These are phyloP conservation scores for Agonopterix arenella DNA, from an alignment of 2,888 invertebrate species.

Conservation along the genomic window DNA sequence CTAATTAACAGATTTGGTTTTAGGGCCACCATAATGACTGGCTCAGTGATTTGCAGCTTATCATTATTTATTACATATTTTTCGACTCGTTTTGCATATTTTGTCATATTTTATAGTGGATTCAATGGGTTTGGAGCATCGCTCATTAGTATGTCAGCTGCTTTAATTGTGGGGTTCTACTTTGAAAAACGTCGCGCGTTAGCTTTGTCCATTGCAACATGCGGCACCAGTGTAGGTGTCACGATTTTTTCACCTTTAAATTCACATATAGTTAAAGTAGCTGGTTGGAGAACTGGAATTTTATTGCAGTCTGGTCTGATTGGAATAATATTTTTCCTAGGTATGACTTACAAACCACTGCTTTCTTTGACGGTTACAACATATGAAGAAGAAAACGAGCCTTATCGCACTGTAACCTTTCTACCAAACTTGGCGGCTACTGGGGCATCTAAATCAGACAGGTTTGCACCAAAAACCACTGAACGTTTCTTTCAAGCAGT, in stretches of 20 bases:
- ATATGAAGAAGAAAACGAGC: constrained; percentile 33
- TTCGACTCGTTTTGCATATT: constrained; percentile 28
- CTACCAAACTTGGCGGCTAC: constrained; percentile 50
- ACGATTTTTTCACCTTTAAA: constrained; percentile 53
- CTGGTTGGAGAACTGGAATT: constrained; percentile 53
- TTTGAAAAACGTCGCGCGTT: constrained; percentile 56
- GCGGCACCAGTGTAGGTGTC: constrained; percentile 56
- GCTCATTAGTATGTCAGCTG: constrained; percentile 48
- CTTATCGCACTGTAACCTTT: constrained; percentile 56
- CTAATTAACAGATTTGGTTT: constrained; percentile 66
- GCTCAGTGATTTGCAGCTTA: constrained; percentile 45
- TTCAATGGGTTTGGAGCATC: constrained; percentile 53
- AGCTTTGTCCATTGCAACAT: constrained; percentile 46
- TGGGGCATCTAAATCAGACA: constrained; percentile 17
- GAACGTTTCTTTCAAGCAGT: constrained; percentile 36
- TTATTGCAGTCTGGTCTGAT: constrained; percentile 55
- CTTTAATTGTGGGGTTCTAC: constrained; percentile 64
- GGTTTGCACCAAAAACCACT: constrained; percentile 29
- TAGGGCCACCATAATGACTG: constrained; percentile 53
- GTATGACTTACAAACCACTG: constrained; percentile 55
- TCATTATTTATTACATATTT: constrained; percentile 50
- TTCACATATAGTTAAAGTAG: constrained; percentile 36
- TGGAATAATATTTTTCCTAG: constrained; percentile 46
- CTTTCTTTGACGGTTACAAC: constrained; percentile 49
- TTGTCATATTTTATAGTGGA: constrained; percentile 51